These are phyloP conservation scores for Trogon surrucura DNA, from an alignment of 2,113 vertebrate species.

Conservation along the genomic window DNA sequence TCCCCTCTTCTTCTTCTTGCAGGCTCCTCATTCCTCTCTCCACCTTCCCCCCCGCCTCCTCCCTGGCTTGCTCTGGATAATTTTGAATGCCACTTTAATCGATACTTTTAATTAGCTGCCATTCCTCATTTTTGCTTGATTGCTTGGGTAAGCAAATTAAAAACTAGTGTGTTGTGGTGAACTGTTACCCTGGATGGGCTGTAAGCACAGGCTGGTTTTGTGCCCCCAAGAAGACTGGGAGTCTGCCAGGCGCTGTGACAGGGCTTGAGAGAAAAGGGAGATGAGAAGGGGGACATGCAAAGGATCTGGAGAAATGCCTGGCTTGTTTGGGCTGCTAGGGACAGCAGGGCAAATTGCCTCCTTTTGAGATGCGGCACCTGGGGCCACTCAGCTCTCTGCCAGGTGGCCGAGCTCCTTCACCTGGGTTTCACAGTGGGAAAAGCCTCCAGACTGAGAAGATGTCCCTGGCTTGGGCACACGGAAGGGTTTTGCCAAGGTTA, in stretches of 20 bases:
- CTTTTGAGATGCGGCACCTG: not conserved
- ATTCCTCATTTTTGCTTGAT: constrained; percentile 62
- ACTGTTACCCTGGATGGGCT: constrained; percentile 19
- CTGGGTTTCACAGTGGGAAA: not conserved
- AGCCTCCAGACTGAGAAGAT: not conserved
- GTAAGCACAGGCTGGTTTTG: not conserved
- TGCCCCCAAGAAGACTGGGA: not conserved
- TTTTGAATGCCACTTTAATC: constrained; percentile 57
- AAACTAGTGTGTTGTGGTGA: constrained; percentile 43
- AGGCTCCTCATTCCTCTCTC: not conserved
- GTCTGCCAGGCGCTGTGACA: not conserved
- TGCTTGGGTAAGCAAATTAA: constrained; percentile 68
- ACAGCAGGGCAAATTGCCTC: not conserved
- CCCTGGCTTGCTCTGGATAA: not conserved
- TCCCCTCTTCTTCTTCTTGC: not conserved
- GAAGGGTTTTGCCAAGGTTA: not conserved
- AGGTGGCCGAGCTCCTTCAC: not conserved
- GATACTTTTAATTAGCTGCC: constrained; percentile 74
- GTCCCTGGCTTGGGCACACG: not conserved
- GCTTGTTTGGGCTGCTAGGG: not conserved
- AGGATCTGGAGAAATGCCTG: not conserved
- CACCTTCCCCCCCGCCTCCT: not conserved
- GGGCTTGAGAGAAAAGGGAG: not conserved
- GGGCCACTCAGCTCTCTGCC: not conserved
- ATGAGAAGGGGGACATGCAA: not conserved